These are phyloP conservation scores for Limanda limanda DNA, from an alignment of 2,113 vertebrate genomes.

Conservation along the genomic window DNA sequence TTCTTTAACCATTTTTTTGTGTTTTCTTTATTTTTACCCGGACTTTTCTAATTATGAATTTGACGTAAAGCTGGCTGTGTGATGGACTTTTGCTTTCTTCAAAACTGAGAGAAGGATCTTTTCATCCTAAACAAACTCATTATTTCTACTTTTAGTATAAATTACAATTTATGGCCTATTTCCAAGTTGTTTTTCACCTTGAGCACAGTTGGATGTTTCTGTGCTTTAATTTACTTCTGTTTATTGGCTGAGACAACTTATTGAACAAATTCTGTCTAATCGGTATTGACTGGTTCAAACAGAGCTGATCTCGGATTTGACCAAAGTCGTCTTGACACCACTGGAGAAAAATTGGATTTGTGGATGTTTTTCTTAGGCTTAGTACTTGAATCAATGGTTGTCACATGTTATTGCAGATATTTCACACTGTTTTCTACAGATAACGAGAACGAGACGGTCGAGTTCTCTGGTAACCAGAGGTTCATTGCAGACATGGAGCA, in stretches of 20 bases:
- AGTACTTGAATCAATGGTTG: neutral
- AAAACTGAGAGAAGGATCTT: too few species aligned
- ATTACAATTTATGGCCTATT: too few species aligned
- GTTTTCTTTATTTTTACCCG: too few species aligned
- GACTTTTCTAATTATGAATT: too few species aligned
- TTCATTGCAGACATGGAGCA: constrained; percentile 86
- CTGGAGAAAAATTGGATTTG: neutral
- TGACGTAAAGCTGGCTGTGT: too few species aligned
- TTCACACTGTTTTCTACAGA: constrained; percentile 71
- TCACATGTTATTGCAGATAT: constrained; percentile 24
- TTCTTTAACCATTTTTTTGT: too few species aligned
- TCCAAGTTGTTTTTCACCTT: too few species aligned
- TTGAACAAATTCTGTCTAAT: neutral
- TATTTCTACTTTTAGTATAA: too few species aligned
- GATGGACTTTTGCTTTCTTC: too few species aligned
- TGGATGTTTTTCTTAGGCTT: neutral
- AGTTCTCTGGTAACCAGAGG: constrained; percentile 64
- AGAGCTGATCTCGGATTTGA: neutral
- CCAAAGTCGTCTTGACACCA: neutral
- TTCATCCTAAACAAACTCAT: too few species aligned
- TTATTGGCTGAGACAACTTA: neutral
- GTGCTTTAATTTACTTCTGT: too few species aligned
- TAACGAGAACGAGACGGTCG: constrained; percentile 66
- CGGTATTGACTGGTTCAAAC: neutral
- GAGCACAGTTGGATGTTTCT: too few species aligned